Conservation (phyloP, 1,140 invertebrate species). For the Drosophila tani region DNA sequence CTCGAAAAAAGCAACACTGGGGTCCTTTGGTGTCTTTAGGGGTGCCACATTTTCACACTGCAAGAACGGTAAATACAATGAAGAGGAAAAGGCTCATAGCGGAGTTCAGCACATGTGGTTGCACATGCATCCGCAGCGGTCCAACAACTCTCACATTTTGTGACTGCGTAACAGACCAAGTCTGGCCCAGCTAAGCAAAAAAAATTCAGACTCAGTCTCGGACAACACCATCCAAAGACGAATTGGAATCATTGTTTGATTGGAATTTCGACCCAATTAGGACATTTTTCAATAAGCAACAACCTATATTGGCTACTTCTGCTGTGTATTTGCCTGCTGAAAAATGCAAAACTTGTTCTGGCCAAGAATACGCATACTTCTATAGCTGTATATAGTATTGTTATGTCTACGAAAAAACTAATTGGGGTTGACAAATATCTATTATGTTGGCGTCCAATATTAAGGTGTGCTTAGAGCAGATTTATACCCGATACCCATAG, state of each 20-base stretch:
- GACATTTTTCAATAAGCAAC: conserved; percentile 67
- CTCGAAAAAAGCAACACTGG: conserved; percentile 24
- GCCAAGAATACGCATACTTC: conserved; percentile 36
- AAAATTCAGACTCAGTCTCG: not conserved
- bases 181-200: not conserved
- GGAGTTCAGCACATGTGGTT: conserved; percentile 5
- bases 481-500: too few species aligned
- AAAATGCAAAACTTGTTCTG: conserved; percentile 70
- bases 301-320: conserved; percentile 30
- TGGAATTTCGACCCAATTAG: conserved; percentile 82
- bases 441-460: conserved; percentile 22
- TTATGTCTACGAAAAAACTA: conserved; percentile 77
- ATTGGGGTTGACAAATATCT: conserved; percentile 70
- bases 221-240: conserved; percentile 26
- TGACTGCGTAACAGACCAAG: conserved; percentile 24
- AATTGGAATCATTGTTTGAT: conserved; percentile 74
- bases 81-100: not conserved
- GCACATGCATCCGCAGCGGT: conserved; percentile 22
- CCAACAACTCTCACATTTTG: conserved; percentile 23
- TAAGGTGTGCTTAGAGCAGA: not conserved
- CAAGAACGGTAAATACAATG: conserved; percentile 18
- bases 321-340: conserved; percentile 53
- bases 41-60: conserved; percentile 15
- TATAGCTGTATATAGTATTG: conserved; percentile 59
- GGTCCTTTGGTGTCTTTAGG: not conserved